Conservation (phyloP, 1,140 invertebrate genomes). For the Bombus consobrinus region DNA sequence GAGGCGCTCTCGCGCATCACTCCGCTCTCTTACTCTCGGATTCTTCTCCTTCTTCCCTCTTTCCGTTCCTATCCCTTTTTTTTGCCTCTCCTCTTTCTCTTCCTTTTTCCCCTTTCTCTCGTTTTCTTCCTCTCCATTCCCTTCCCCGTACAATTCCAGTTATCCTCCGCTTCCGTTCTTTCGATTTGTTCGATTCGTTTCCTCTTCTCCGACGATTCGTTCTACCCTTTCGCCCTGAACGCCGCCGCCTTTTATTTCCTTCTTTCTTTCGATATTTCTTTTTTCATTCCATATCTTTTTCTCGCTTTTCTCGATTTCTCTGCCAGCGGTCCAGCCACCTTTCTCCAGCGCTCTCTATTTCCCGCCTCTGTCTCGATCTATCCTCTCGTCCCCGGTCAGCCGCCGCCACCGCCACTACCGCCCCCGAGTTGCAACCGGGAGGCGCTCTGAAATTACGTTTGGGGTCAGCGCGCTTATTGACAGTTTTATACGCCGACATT, state of each 20-base stretch:
- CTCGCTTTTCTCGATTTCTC: slow-evolving; percentile 25
- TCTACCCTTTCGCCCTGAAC: slow-evolving; percentile 26
- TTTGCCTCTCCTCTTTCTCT: slow-evolving; percentile 4
- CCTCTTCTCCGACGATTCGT: slow-evolving; percentile 56
- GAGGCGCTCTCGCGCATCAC: slow-evolving; percentile 77
- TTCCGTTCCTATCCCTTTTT: slow-evolving; percentile 30
- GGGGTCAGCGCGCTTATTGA: slow-evolving; percentile 75
- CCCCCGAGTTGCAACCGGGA: slow-evolving; percentile 54
- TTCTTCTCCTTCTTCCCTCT: slow-evolving; percentile 60
- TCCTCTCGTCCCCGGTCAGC: slow-evolving; percentile 11
- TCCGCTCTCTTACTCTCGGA: slow-evolving; percentile 63
- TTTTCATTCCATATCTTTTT: not conserved
- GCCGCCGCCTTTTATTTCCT: slow-evolving; percentile 31
- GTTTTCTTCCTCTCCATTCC: slow-evolving; percentile 22
- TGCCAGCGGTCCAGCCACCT: not conserved
- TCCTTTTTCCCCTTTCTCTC: slow-evolving; percentile 24
- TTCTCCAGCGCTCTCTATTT: slow-evolving; percentile 10
- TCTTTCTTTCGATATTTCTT: slow-evolving; percentile 6
- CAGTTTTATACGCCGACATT: slow-evolving; percentile 73
- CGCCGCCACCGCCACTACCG: not conserved
- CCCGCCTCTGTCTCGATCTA: slow-evolving; percentile 19
- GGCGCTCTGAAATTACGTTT: slow-evolving; percentile 69
- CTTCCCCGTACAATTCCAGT: slow-evolving; percentile 20
- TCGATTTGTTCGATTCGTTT: slow-evolving; percentile 58
- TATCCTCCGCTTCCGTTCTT: slow-evolving; percentile 48